Base-by-base conservation (phyloP, 2,888 invertebrate genomes). In the Atrina japonica region DNA sequence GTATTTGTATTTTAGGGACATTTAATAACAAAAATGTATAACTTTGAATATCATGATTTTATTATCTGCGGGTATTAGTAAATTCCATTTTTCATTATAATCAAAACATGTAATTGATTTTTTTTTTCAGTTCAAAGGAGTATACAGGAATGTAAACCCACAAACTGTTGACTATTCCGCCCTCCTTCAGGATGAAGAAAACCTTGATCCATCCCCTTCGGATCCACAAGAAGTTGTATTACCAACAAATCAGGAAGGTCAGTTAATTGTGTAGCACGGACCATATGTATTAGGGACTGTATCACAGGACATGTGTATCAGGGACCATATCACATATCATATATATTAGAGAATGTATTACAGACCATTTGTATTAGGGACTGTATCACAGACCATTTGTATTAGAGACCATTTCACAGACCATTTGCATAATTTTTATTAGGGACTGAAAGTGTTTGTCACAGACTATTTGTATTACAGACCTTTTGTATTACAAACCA, bases 141-240 rank as follows among this genome's bases (percentile, higher is more conserved):
- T 83, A 27, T 83, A 80, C 68, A 85, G 83, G 75, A 83, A 81
- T 66, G 78, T 77, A 3, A 78, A 82, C 50, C 80, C 80, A 25
- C 81, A 84, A 73, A 80, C 80, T 29, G 70, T 83, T 41, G 83
- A 86, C 75, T 86, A 85, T 63, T 78, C 79, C 49, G 75, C 83
- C 27, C 63, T 85, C 9, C 72, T 87, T 59, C 81, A 83, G 11
- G 88, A 88, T 70, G 88, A 89, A 47, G 83, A 83, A 11, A 87
- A 89, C 27, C 78, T 88, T 29, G 90, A 90, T 63, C 85, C 88
- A 50, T 88, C 90, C 1, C 85, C 85, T 0, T 90, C 89, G n/a
- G 84, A 86, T 21, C 81, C 87, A 14, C 61, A 89, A 9, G 83
- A 83, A 40, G 76, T 89, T 30, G 80, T 76, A 2, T 77, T 90